Conservation (phyloP, 2,113 vertebrate genomes). For the Hippocampus comes region DNA sequence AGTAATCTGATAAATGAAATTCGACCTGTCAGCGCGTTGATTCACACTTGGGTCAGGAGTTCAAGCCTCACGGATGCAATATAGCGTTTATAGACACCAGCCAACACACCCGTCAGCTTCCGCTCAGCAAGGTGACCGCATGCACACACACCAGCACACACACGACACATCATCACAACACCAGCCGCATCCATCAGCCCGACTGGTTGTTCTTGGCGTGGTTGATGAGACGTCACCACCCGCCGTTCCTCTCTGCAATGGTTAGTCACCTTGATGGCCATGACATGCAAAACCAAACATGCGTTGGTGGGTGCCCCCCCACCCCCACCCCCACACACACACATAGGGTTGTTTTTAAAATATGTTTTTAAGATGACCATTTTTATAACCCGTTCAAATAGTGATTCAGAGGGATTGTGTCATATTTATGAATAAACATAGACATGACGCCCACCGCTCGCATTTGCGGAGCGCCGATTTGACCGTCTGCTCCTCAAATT, state of each 20-base stretch:
- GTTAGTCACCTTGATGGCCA: slow-evolving; percentile 7
- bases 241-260: slow-evolving; percentile 3
- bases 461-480: too few species aligned
- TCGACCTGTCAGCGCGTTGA: slow-evolving; percentile 16
- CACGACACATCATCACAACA: slow-evolving; percentile 15
- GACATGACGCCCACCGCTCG: too few species aligned
- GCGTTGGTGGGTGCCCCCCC: too few species aligned
- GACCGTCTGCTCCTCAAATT: too few species aligned
- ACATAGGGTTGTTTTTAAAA: too few species aligned
- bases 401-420: too few species aligned
- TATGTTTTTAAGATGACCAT: too few species aligned
- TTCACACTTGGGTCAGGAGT: slow-evolving; percentile 26
- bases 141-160: slow-evolving; percentile 15
- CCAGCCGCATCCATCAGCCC: slow-evolving; percentile 32
- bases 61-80: slow-evolving; percentile 24
- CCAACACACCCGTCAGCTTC: slow-evolving; percentile 16
- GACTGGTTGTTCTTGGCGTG: slow-evolving; percentile 23
- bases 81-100: slow-evolving; percentile 16
- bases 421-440: too few species aligned
- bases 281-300: background rate
- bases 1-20: slow-evolving; percentile 6
- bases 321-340: too few species aligned
- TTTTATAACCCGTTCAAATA: too few species aligned
- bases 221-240: slow-evolving; percentile 21
- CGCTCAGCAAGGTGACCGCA: slow-evolving; percentile 27